These are phyloP conservation scores for Drosophila mulleri DNA, from an alignment of 2,888 invertebrate species.

Conservation along the genomic window DNA sequence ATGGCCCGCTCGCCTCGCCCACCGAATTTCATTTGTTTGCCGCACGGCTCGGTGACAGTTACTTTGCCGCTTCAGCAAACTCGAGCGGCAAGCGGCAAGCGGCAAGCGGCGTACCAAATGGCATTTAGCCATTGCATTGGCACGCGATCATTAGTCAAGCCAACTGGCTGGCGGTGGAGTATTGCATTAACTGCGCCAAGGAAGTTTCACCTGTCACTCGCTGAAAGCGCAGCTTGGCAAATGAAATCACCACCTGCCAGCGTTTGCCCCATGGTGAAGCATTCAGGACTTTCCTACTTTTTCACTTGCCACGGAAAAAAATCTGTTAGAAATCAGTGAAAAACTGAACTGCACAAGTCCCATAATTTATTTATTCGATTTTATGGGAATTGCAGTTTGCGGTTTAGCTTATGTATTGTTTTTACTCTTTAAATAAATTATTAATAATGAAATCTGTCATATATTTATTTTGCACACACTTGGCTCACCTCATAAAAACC, in stretches of 20 bases:
- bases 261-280: conserved; percentile 6
- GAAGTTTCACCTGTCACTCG: conserved; percentile 51
- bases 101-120: conserved; percentile 36
- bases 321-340: background rate
- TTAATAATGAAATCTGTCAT: background rate
- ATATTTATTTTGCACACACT: background rate
- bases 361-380: conserved; percentile 4
- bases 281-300: background rate
- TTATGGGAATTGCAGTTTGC: background rate
- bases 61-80: conserved; percentile 27
- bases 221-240: conserved; percentile 56
- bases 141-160: conserved; percentile 81
- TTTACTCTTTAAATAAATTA: background rate
- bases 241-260: conserved; percentile 44
- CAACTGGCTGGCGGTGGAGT: conserved; percentile 22
- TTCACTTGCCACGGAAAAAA: background rate
- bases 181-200: conserved; percentile 11
- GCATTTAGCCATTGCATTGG: conserved; percentile 62
- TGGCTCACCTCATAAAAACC: background rate
- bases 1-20: conserved; percentile 17
- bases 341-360: background rate
- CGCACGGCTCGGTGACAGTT: conserved; percentile 37
- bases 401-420: background rate
- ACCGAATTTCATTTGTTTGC: conserved; percentile 65
- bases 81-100: conserved; percentile 5